Percentiles rank a stretch among this genome's conserved stretches.
Conservation (phyloP, 2,797 vertebrate genomes). For the Tangara arthus region DNA sequence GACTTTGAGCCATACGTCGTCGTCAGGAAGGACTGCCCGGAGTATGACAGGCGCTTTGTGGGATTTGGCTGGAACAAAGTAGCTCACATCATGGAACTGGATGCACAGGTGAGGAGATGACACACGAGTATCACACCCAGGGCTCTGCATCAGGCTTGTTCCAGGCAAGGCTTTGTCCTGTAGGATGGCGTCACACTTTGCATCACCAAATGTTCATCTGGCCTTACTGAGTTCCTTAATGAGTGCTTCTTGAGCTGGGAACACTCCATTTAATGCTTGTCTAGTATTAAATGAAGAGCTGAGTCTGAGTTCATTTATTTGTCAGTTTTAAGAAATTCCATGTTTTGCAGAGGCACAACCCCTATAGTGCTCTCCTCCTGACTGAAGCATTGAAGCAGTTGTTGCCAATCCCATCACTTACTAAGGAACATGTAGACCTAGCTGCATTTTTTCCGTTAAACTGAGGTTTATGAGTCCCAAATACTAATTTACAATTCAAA, state of each 20-base stretch:
- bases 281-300: background rate
- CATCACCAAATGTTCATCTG: background rate
- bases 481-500: background rate
- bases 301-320: background rate
- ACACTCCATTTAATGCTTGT: background rate
- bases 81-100: constrained; percentile 97
- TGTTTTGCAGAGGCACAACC: background rate
- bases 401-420: background rate
- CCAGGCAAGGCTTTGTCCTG: background rate
- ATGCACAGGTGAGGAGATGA: constrained; percentile 86
- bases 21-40: constrained; percentile 89
- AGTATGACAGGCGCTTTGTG: constrained; percentile 96
- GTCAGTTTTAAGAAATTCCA: background rate
- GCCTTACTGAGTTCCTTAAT: background rate
- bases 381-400: background rate
- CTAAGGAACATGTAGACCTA: background rate
- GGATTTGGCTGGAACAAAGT: constrained; percentile 99
- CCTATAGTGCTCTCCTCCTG: background rate
- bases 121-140: background rate
- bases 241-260: background rate
- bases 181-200: background rate
- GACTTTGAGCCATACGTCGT: constrained; percentile 99
- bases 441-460: background rate
- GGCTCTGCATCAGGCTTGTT: background rate
- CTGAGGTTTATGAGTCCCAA: background rate